Evolutionary conservation across 2,113 vertebrate genomes (phyloP).

Genomic region (Antechinus flavipes): DNA sequence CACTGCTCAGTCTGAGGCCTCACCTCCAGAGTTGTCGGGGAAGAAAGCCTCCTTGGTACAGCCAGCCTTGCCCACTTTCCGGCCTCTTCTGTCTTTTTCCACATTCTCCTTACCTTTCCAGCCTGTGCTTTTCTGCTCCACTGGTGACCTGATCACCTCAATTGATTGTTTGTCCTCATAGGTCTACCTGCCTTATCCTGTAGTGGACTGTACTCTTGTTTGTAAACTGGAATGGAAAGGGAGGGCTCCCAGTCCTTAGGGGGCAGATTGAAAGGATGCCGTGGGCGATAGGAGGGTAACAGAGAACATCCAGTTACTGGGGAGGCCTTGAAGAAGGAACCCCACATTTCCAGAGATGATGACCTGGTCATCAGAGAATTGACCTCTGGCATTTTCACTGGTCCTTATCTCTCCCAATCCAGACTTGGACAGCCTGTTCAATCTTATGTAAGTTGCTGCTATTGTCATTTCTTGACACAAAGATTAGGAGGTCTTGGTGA

Average conservation of each 20-base stretch:
- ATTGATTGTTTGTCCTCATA: neutral
- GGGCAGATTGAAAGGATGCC: neutral
- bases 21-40: neutral
- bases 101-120: neutral
- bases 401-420: slow-evolving; percentile 71
- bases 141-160: neutral
- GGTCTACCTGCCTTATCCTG: neutral
- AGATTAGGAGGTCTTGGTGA: neutral
- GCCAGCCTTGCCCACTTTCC: neutral
- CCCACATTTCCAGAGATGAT: neutral
- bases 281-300: neutral
- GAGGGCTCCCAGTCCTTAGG: neutral
- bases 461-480: neutral
- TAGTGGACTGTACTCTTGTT: neutral
- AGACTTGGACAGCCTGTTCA: slow-evolving; percentile 97
- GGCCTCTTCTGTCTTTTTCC: neutral
- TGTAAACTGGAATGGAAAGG: neutral
- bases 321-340: neutral
- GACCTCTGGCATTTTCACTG: neutral
- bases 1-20: neutral
- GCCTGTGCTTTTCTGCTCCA: neutral
- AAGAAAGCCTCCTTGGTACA: neutral
- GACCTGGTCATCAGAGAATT: neutral
- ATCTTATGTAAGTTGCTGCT: slow-evolving; percentile 91
- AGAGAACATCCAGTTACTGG: neutral